Evolutionary conservation across 2,797 vertebrate species (phyloP).

Genomic region (Molossus molossus): DNA sequence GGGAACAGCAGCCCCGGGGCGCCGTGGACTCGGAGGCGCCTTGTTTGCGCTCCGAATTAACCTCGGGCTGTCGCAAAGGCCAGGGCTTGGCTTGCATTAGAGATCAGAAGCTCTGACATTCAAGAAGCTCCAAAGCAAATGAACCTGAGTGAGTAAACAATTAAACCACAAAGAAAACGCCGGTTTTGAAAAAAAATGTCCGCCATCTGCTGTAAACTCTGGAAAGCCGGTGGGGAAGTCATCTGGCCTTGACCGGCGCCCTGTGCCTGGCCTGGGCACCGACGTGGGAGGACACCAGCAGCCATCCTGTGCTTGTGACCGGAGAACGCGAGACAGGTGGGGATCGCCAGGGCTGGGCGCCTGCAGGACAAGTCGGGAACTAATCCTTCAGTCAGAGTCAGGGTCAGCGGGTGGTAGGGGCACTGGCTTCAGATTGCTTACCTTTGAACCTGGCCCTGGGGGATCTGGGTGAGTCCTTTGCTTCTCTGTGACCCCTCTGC

Average conservation of each 20-base stretch:
- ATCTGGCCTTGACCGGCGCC: background rate
- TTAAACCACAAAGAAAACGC: conserved; percentile 78
- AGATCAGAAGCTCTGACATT: conserved; percentile 86
- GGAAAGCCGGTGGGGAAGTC: conserved; percentile 70
- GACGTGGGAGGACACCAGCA: background rate
- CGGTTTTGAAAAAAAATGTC: conserved; percentile 78
- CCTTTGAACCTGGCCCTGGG: background rate
- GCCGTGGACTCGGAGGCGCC: conserved; percentile 16
- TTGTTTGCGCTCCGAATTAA: conserved; percentile 85
- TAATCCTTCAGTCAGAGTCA: accelerated
- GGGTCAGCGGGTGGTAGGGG: background rate
- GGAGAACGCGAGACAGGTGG: background rate
- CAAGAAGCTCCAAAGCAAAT: conserved; percentile 87
- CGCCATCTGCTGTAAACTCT: conserved; percentile 64
- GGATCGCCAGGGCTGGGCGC: background rate
- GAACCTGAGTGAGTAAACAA: conserved; percentile 82
- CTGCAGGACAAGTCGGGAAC: background rate
- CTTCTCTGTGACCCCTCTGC: background rate
- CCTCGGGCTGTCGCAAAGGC: conserved; percentile 80
- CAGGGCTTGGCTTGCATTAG: conserved; percentile 80
- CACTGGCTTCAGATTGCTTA: background rate
- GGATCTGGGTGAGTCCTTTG: background rate
- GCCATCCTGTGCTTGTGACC: background rate
- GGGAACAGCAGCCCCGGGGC: background rate
- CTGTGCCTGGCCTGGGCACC: background rate